Percentiles rank a stretch among this genome's conserved stretches.
Conservation (phyloP, 2,888 invertebrate genomes). For the Exephanes ischioxanthus region DNA sequence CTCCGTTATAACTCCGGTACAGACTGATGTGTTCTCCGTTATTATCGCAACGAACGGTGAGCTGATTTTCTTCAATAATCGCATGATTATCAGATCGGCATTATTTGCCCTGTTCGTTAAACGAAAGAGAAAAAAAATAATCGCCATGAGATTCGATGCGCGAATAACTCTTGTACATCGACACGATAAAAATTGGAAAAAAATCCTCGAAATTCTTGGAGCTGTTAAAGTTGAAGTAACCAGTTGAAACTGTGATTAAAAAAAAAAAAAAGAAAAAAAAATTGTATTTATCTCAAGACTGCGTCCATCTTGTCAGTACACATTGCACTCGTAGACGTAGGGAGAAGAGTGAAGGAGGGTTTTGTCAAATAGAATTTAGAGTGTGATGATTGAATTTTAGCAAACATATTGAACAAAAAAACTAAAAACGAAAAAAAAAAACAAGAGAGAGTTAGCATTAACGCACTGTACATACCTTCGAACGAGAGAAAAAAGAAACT, state of each 20-base stretch:
- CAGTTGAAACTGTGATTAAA: constrained; percentile 60
- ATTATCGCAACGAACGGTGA: constrained; percentile 19
- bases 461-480: constrained; percentile 66
- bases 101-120: not conserved
- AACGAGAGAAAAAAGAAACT: constrained; percentile 56
- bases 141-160: constrained; percentile 40
- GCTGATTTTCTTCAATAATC: constrained; percentile 38
- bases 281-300: constrained; percentile 75
- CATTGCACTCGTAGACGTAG: constrained; percentile 67
- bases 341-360: not conserved
- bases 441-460: constrained; percentile 47
- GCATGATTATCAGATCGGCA: constrained; percentile 13
- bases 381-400: constrained; percentile 45
- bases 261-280: constrained; percentile 45
- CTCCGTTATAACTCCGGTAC: constrained; percentile 28
- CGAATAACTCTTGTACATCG: constrained; percentile 1
- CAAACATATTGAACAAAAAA: constrained; percentile 32
- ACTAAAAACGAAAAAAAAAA: not conserved
- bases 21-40: constrained; percentile 41
- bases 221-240: constrained; percentile 62
- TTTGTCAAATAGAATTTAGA: constrained; percentile 32
- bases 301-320: constrained; percentile 74
- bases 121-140: constrained; percentile 7
- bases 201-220: constrained; percentile 49
- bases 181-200: constrained; percentile 18